Percentiles rank a stretch among this genome's conserved stretches.
These are phyloP conservation scores for Diprion similis DNA, from an alignment of 1,140 invertebrate genomes.

Conservation along the genomic window DNA sequence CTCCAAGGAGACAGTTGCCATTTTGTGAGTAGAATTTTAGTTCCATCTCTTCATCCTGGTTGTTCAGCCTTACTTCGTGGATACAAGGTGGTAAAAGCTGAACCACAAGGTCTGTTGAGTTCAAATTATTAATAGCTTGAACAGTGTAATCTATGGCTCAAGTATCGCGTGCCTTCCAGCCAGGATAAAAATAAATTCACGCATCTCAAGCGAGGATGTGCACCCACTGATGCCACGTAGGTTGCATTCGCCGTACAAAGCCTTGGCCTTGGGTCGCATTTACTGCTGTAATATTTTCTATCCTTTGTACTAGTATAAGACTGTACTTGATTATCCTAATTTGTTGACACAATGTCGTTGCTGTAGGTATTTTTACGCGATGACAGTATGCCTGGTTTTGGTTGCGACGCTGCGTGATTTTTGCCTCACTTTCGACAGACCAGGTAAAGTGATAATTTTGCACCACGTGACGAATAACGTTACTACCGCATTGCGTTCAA, in stretches of 20 bases:
- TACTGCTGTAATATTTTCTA: neutral
- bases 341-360: neutral
- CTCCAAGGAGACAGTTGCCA: constrained; percentile 57
- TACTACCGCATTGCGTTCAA: neutral
- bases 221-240: neutral
- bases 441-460: constrained; percentile 40
- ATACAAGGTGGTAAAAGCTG: too few relatives aligned
- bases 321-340: neutral
- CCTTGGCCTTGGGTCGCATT: constrained; percentile 9
- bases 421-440: constrained; percentile 41
- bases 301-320: neutral
- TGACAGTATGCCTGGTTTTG: constrained; percentile 50
- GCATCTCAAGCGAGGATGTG: neutral
- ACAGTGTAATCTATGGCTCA: neutral
- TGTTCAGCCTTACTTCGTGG: too few relatives aligned
- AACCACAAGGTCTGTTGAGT: neutral
- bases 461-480: constrained; percentile 13
- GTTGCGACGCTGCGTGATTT: constrained; percentile 55
- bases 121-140: neutral
- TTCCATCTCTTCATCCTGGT: neutral
- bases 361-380: constrained; percentile 56
- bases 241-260: neutral
- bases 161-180: neutral
- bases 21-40: constrained; percentile 43
- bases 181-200: constrained; percentile 2